Conservation (phyloP, 2,888 invertebrate species). For the Cantharis rufa region DNA sequence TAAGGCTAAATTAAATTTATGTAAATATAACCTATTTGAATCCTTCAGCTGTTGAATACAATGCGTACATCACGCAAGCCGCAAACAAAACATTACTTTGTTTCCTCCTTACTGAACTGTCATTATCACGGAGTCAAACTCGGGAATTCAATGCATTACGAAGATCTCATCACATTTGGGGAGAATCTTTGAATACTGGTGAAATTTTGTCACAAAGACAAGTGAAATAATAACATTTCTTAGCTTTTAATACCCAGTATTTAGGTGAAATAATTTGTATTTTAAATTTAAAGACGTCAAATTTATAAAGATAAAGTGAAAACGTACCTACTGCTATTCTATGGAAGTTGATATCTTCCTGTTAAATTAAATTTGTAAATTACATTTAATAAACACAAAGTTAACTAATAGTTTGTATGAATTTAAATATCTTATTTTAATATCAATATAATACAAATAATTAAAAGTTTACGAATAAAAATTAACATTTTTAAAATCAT, state of each 20-base stretch:
- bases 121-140: constrained; percentile 35
- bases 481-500: background rate
- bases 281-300: constrained; percentile 34
- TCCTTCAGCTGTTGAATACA: constrained; percentile 29
- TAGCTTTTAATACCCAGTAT: constrained; percentile 34
- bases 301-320: constrained; percentile 28
- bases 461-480: background rate
- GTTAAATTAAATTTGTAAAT: background rate
- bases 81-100: constrained; percentile 32
- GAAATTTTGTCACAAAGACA: constrained; percentile 37
- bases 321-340: constrained; percentile 1
- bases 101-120: constrained; percentile 34
- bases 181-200: constrained; percentile 30
- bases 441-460: background rate
- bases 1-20: constrained; percentile 36
- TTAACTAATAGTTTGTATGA: background rate
- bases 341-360: background rate
- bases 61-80: constrained; percentile 32
- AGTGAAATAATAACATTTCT: constrained; percentile 40
- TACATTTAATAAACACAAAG: background rate
- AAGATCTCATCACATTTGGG: constrained; percentile 32
- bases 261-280: constrained; percentile 39
- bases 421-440: background rate
- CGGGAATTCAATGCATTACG: constrained; percentile 36
- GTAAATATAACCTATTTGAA: constrained; percentile 36